Conservation (phyloP, 2,888 invertebrate genomes). For the Rotaria macrura region DNA sequence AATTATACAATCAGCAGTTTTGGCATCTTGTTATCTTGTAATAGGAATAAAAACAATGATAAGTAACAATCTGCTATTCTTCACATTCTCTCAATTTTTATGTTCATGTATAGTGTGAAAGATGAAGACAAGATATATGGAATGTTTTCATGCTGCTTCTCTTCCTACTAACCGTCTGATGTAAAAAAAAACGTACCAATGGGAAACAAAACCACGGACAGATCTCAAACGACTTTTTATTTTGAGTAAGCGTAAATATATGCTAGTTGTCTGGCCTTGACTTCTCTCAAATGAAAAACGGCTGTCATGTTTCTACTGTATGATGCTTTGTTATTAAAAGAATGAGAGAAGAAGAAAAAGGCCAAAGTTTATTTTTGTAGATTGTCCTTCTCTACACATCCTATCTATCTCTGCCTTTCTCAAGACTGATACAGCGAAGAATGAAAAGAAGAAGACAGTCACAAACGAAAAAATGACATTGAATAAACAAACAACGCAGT, state of each 20-base stretch:
- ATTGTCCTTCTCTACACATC: neutral
- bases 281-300: neutral
- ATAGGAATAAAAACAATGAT: neutral
- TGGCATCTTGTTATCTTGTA: neutral
- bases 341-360: neutral
- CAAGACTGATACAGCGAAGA: neutral
- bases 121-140: neutral
- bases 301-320: neutral
- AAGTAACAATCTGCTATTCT: neutral
- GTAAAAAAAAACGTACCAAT: neutral
- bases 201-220: neutral
- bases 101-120: neutral
- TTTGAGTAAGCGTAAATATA: neutral
- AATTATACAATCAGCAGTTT: neutral
- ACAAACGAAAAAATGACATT: neutral
- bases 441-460: neutral
- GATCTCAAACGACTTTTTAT: neutral
- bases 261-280: neutral
- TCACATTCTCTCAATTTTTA: neutral
- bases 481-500: neutral
- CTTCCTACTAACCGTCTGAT: neutral
- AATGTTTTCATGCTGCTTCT: neutral
- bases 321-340: neutral
- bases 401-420: neutral
- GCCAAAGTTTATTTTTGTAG: neutral